Conservation (phyloP, 1,140 invertebrate species). For the Cyclina sinensis region DNA sequence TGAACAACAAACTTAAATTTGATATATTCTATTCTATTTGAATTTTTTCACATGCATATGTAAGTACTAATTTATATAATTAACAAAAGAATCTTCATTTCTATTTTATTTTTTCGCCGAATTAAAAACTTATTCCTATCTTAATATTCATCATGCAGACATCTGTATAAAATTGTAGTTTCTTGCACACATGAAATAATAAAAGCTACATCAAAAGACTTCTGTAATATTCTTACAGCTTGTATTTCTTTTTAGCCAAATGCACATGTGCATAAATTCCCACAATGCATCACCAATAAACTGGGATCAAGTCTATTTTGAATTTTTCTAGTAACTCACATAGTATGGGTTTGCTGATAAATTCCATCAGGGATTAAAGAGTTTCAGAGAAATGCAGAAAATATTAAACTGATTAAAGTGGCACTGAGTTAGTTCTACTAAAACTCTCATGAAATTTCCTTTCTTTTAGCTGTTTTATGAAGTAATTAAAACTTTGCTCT, state of each 20-base stretch:
- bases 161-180: background rate
- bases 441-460: no score
- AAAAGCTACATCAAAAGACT: background rate
- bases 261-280: background rate
- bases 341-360: background rate
- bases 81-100: no score
- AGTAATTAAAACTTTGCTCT: no score
- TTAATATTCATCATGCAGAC: background rate
- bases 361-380: slow-evolving; percentile 10
- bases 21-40: no score
- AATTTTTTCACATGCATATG: no score
- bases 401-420: background rate
- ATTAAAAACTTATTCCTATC: background rate
- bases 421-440: background rate
- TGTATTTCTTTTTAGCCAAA: background rate
- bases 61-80: no score
- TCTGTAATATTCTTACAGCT: background rate
- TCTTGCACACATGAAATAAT: background rate
- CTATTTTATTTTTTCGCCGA: no score
- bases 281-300: background rate
- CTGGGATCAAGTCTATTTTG: background rate
- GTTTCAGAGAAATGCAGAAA: background rate
- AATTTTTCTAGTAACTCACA: slow-evolving; percentile 11
- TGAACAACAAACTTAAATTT: no score
- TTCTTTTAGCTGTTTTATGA: no score